Conservation (phyloP, 2,888 invertebrate genomes). For the Julus scandinavius region DNA sequence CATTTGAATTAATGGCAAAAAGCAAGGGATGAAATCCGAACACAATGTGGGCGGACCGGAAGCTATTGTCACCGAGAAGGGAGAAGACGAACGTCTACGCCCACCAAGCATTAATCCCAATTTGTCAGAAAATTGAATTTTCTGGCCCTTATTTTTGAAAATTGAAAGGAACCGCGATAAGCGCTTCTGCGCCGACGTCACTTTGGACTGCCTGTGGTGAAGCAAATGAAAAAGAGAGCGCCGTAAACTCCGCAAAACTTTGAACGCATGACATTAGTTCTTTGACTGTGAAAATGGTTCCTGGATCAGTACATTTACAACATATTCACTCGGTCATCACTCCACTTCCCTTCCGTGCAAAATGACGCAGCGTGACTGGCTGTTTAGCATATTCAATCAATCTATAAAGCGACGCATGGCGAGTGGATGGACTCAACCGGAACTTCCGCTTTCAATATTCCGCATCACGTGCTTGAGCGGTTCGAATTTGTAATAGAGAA, state of each 20-base stretch:
- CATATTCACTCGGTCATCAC: too few species aligned
- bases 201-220: too few species aligned
- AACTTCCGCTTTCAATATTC: constrained; percentile 18
- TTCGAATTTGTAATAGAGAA: neutral
- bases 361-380: too few species aligned
- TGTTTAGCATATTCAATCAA: too few species aligned
- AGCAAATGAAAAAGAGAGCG: too few species aligned
- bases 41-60: constrained; percentile 18
- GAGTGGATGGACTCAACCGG: neutral
- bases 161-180: neutral
- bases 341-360: too few species aligned
- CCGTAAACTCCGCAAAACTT: too few species aligned
- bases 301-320: too few species aligned
- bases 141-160: neutral
- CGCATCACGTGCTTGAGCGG: neutral
- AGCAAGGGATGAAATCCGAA: constrained; percentile 3
- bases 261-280: too few species aligned
- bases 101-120: neutral
- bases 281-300: too few species aligned
- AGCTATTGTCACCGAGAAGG: constrained; percentile 2
- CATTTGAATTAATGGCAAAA: constrained; percentile 18
- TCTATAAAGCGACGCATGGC: neutral
- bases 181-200: too few species aligned
- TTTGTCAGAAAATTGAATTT: constrained; percentile 10
- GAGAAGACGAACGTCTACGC: neutral